A percentile compares a stretch with the other conserved stretches of the same genome.
phyloP scores from a whole-genome alignment of 2,888 invertebrate species.

The Protophormia terraenovae region DNA sequence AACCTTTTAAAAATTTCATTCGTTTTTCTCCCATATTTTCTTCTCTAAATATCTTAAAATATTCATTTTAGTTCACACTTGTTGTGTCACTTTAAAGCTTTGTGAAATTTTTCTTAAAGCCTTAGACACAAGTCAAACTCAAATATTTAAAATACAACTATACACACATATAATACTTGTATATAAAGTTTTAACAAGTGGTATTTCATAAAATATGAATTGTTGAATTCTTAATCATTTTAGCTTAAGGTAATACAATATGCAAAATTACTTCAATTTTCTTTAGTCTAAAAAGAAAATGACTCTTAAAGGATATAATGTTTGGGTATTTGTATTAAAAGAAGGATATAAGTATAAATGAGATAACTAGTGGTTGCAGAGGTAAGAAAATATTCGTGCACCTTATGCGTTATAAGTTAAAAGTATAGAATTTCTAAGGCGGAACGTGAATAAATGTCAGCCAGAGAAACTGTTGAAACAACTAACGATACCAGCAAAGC shows the following conservation, averaged over 20 bases:
- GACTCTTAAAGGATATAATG: background rate
- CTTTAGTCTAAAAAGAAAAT: background rate
- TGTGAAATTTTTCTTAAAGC: background rate
- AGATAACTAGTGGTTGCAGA: background rate
- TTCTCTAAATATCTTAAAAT: background rate
- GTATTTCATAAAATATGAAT: constrained; percentile 19
- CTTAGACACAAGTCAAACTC: background rate
- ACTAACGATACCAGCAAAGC: constrained; percentile 5
- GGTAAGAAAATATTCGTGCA: background rate
- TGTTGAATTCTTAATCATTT: background rate
- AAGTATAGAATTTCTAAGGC: background rate
- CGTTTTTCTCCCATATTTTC: background rate
- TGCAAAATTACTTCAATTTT: constrained; percentile 11
- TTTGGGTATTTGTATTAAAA: background rate
- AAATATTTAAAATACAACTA: background rate
- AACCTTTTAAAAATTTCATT: background rate
- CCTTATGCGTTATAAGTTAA: background rate
- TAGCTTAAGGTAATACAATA: background rate
- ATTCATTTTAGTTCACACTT: constrained; percentile 10
- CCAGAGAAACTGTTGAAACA: background rate
- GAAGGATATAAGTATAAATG: background rate
- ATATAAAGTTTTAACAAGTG: background rate
- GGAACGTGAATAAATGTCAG: constrained; percentile 47
- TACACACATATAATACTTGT: background rate
- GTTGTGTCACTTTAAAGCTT: background rate